Base-by-base conservation (phyloP, 2,888 invertebrate genomes). In the Rotaria socialis region DNA sequence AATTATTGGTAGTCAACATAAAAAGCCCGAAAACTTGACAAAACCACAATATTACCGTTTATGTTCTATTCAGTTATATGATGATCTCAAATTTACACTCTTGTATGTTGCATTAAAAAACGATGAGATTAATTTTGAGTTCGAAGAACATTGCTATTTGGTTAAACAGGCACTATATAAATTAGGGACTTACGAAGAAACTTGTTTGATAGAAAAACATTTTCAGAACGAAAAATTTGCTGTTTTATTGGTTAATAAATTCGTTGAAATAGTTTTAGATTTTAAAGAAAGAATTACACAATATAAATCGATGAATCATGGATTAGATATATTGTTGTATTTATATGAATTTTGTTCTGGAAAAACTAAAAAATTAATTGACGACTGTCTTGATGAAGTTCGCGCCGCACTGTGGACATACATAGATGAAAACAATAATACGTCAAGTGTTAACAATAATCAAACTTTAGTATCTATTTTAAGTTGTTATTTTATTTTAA, bases 171-270 rank as follows among this genome's bases (percentile, higher is more conserved):
- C 41, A 14, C 41, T 74, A 41, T 1, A 74, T 74, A 41, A 74
- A 74, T 5, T 41, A 74, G 41, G 16, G 2, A 16, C 74, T 6
- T 74, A 6, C 16, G 41, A 74, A 0, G 5, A 41, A 74, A 74
- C 1, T 1, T 74, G 41, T 41, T 41, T 74, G 19, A 7, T 74
- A 74, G 74, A 74, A 74, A 41, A 74, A 74, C 35, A 74, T 14
- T 74, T 74, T 74, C 41, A 74, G 74, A 74, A 74, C 74, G 19
- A 74, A 74, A 74, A 35, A 5, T 74, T 74, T 41, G 74, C 41
- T 8, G 3, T 2, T 74, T 41, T 19, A 41, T 74, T 74, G 1
- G n/a, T 60, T 6, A 35, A 5, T 74, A 74, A 41, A 74, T 74
- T 41, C 19, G 8, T 74, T 22, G 24, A 74, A 74, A 41, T 41